Percentiles rank a stretch among this genome's conserved stretches.
phyloP scores from a whole-genome alignment of 2,888 invertebrate genomes.

The Hyles lineata region DNA sequence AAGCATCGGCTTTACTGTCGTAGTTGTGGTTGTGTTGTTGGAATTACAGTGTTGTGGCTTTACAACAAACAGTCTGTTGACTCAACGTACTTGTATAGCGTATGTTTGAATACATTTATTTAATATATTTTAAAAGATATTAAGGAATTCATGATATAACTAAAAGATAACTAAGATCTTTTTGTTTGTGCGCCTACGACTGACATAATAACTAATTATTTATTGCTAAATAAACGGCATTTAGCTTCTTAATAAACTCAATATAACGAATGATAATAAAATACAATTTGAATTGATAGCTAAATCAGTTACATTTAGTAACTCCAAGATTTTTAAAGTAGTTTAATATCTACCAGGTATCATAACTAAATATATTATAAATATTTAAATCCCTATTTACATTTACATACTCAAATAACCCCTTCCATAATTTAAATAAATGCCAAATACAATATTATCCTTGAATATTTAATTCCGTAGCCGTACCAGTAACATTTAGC shows the following conservation, averaged over 20 bases:
- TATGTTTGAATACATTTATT: background rate
- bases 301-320: background rate
- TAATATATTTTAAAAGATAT: background rate
- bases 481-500: constrained; percentile 14
- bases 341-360: background rate
- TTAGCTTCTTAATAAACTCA: background rate
- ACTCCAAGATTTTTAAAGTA: background rate
- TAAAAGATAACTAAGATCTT: background rate
- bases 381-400: background rate
- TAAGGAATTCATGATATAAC: no score
- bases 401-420: background rate
- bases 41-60: constrained; percentile 37
- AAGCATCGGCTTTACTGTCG: constrained; percentile 6
- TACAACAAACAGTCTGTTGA: no score
- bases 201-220: background rate
- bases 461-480: background rate
- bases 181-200: background rate
- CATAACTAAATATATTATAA: background rate
- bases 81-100: constrained; percentile 2
- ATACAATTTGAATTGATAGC: background rate
- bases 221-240: background rate
- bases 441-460: background rate
- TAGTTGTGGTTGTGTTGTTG: constrained; percentile 29
- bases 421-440: no score
- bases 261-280: background rate